Evolutionary conservation across 2,113 vertebrate genomes (phyloP).

Genomic region (Nipponia nippon): DNA sequence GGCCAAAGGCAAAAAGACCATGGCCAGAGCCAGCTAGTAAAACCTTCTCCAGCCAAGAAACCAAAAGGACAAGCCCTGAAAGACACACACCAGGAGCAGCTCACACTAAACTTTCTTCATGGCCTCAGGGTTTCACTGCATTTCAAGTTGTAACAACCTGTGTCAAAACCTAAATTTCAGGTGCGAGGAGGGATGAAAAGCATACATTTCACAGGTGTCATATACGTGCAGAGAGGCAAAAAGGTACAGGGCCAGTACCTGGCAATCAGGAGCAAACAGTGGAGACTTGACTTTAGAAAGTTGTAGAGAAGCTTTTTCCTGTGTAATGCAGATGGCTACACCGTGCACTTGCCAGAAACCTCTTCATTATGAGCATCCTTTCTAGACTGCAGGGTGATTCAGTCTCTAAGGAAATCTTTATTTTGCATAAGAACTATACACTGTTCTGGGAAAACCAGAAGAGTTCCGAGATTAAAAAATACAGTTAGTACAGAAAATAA

Average conservation of each 20-base stretch:
- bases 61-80: not conserved
- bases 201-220: not conserved
- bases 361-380: not conserved
- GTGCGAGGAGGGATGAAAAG: not conserved
- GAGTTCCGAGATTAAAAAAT: not conserved
- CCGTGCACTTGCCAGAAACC: not conserved
- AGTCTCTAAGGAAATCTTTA: not conserved
- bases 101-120: not conserved
- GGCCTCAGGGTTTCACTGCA: no score
- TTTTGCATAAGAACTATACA: not conserved
- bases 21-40: not conserved
- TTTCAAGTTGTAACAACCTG: not conserved
- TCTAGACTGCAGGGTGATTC: not conserved
- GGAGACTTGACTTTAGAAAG: not conserved
- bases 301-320: not conserved
- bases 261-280: not conserved
- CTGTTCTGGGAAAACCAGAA: not conserved
- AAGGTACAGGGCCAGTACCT: no score
- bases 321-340: not conserved
- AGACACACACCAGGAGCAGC: not conserved
- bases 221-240: not conserved
- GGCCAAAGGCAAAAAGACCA: not conserved
- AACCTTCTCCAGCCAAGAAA: not conserved
- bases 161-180: not conserved
- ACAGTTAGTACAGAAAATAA: not conserved